These are phyloP conservation scores for Octodon degus DNA, from an alignment of 2,113 vertebrate species.

Conservation along the genomic window DNA sequence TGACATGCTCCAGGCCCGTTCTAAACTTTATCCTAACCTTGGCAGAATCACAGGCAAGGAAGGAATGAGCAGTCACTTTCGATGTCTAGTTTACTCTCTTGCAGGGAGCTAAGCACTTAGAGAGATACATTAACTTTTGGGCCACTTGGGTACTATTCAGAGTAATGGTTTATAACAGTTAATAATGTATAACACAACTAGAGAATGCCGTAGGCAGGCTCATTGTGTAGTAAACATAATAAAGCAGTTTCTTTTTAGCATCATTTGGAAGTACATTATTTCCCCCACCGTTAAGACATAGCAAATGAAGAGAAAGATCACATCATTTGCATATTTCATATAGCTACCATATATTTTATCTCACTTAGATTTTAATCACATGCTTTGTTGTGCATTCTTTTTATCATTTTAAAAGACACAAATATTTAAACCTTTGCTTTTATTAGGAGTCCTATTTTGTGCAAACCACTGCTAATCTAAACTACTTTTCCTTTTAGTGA, in stretches of 20 bases:
- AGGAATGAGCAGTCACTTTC: slow-evolving; percentile 44
- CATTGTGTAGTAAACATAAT: slow-evolving; percentile 81
- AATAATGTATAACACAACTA: slow-evolving; percentile 83
- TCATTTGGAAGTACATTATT: slow-evolving; percentile 72
- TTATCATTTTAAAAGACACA: slow-evolving; percentile 44
- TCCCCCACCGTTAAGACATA: slow-evolving; percentile 59
- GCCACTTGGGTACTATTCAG: slow-evolving; percentile 78
- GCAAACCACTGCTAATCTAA: not conserved
- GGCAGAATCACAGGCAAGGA: slow-evolving; percentile 20
- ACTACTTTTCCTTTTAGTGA: slow-evolving; percentile 15
- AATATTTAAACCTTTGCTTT: slow-evolving; percentile 21
- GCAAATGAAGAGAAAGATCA: slow-evolving; percentile 63
- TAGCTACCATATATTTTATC: slow-evolving; percentile 3
- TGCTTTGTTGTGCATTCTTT: not conserved
- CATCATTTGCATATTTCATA: slow-evolving; percentile 53
- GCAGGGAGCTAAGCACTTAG: slow-evolving; percentile 74
- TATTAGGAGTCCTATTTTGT: not conserved
- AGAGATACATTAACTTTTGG: slow-evolving; percentile 77
- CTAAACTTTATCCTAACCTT: slow-evolving; percentile 28
- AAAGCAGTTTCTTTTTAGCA: slow-evolving; percentile 77
- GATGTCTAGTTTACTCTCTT: slow-evolving; percentile 47
- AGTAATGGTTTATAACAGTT: slow-evolving; percentile 83
- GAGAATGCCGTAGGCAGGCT: slow-evolving; percentile 76
- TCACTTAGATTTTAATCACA: slow-evolving; percentile 62
- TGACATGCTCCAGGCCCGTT: not conserved